Conservation (phyloP, 2,888 invertebrate genomes). For the Nipponacmea schrenckii region DNA sequence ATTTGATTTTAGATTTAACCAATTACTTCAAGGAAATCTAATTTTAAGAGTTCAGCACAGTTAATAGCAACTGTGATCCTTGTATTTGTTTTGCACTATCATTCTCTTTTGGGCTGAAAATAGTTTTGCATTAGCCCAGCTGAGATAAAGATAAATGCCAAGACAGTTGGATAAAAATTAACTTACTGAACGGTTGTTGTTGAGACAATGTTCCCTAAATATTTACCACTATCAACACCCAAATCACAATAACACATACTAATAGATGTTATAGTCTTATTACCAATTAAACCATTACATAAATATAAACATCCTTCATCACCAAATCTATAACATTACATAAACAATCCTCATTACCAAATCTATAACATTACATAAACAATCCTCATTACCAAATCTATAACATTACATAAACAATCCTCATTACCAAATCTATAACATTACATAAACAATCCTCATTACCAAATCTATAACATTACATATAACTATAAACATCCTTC, state of each 20-base stretch:
- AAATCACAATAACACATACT: slow-evolving; percentile 66
- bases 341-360: no score
- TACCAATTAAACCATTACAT: slow-evolving; percentile 59
- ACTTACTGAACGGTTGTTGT: slow-evolving; percentile 61
- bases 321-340: slow-evolving; percentile 54
- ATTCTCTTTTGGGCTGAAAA: no score
- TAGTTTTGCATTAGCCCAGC: no score
- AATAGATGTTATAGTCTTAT: slow-evolving; percentile 55
- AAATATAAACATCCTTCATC: slow-evolving; percentile 62
- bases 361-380: not conserved
- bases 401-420: no score
- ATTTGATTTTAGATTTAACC: not conserved
- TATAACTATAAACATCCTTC: no score
- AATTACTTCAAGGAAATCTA: not conserved
- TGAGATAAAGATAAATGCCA: not conserved
- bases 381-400: no score
- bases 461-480: no score
- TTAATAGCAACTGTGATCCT: no score
- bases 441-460: no score
- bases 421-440: no score
- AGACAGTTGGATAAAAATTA: not conserved
- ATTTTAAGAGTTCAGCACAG: no score
- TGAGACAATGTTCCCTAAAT: slow-evolving; percentile 57
- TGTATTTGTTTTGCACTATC: no score
- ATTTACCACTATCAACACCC: slow-evolving; percentile 52